These are phyloP conservation scores for Coluber constrictor DNA, from an alignment of 2,797 vertebrate species.

Conservation along the genomic window DNA sequence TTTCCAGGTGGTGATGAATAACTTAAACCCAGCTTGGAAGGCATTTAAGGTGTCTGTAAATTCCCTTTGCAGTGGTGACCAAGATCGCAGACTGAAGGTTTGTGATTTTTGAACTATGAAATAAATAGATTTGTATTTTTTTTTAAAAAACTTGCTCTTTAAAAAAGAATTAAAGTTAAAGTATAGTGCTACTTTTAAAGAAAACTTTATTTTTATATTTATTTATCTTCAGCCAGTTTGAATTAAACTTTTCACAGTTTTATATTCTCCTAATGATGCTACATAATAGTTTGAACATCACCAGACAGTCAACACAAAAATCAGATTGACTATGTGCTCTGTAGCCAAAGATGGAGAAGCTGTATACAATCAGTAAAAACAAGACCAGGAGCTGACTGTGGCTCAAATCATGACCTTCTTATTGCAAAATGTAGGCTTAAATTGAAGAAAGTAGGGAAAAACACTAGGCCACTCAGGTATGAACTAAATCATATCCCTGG, in stretches of 20 bases:
- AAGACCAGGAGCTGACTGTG: too few relatives aligned
- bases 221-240: constrained; percentile 39
- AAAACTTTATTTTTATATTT: constrained; percentile 20
- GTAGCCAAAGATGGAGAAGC: too few relatives aligned
- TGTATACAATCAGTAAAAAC: too few relatives aligned
- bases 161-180: constrained; percentile 18
- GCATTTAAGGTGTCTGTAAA: constrained; percentile 98
- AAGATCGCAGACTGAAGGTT: constrained; percentile 93
- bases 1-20: constrained; percentile 95
- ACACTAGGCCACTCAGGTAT: too few relatives aligned
- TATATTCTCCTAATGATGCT: constrained; percentile 12
- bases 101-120: constrained; percentile 53
- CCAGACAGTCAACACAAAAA: too few relatives aligned
- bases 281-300: neutral
- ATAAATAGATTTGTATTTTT: neutral
- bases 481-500: too few relatives aligned
- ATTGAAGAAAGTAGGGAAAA: too few relatives aligned
- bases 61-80: constrained; percentile 95
- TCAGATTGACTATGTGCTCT: too few relatives aligned
- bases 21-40: constrained; percentile 97
- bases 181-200: constrained; percentile 11
- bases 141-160: neutral
- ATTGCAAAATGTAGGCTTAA: too few relatives aligned
- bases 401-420: too few relatives aligned
- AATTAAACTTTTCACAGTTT: constrained; percentile 35